Evolutionary conservation across 2,797 vertebrate species (phyloP).

Genomic region (Sebastes glaucus): DNA sequence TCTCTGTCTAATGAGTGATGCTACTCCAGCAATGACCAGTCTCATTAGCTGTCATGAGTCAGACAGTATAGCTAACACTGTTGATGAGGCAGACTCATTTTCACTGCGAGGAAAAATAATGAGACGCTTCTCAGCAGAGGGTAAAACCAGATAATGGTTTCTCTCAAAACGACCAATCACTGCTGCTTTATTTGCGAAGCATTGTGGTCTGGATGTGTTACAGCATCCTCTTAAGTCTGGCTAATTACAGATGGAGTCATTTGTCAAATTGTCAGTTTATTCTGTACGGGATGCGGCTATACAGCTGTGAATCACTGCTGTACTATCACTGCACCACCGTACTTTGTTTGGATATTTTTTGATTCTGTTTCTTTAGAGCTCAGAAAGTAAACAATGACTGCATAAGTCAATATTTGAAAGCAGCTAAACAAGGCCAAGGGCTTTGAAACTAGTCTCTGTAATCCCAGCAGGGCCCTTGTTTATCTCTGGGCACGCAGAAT

Average conservation of each 20-base stretch:
- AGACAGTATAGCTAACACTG: background rate
- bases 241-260: slow-evolving; percentile 3
- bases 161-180: slow-evolving; percentile 11
- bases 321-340: background rate
- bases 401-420: background rate
- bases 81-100: slow-evolving; percentile 21
- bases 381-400: background rate
- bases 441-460: background rate
- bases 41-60: slow-evolving; percentile 13
- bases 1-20: slow-evolving; percentile 1
- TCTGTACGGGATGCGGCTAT: background rate
- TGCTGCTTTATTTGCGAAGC: slow-evolving; percentile 9
- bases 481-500: background rate
- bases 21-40: background rate
- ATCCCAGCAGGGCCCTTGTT: background rate
- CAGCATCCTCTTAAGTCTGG: background rate
- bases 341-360: background rate
- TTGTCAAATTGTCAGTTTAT: slow-evolving; percentile 26
- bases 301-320: background rate
- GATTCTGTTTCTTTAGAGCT: background rate
- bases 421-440: background rate
- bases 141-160: slow-evolving; percentile 8
- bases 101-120: slow-evolving; percentile 20
- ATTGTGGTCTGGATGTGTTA: background rate
- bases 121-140: slow-evolving; percentile 3